Base-by-base conservation (phyloP, 2,113 vertebrate species). In the Eretmochelys imbricata region DNA sequence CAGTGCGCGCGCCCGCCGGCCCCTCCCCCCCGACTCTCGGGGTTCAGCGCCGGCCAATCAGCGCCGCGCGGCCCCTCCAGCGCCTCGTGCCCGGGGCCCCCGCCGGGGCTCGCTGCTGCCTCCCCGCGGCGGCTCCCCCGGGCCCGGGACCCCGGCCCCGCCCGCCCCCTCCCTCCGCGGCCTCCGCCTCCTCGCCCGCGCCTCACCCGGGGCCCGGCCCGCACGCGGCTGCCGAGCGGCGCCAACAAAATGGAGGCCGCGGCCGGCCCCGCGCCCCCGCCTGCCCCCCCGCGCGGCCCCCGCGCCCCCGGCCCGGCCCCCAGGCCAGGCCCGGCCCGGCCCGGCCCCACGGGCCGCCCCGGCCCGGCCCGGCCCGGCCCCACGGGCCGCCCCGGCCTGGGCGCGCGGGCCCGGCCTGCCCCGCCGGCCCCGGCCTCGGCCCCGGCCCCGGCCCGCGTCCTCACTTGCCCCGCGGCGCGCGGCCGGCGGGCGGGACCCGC, bases 41-140 rank as follows among this genome's bases (percentile, higher is more conserved):
- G 97, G 98, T 98, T 97, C 98, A 96, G 95, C 93, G 94, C 94
- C 95, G 97, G 97, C 97, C 97, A 97, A 98, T 95, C 88, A 94
- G 94, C 95, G 93, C 86, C 89, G 80, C 55, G 84, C 82, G 90
- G 94, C 89, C 85, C 94, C 83, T 53, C 72, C 82, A 91, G 87
- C 84, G 88, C 91, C 95, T 84, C 88, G 82, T 11, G 90, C 51
- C 72, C 85, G 51, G 51, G 29, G 29, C 57, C 38, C 42, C 57
- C 46, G 55, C 76, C 65, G 53, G 42, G 55, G 38, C 51, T 16
- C 14, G 38, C 62, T 7, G 88, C 50, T 54, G 82, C 89, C 88
- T 49, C 65, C 85, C 22, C 25, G 79, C 59, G 54, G 54, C n/a
- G n/a, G 16, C 35, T 35, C 83, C 95, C 59, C 80, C 49, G 42